Evolutionary conservation across 2,113 vertebrate species (phyloP), one percentile per base, ranked within the genome.

Genomic region (Marmota monax): DNA sequence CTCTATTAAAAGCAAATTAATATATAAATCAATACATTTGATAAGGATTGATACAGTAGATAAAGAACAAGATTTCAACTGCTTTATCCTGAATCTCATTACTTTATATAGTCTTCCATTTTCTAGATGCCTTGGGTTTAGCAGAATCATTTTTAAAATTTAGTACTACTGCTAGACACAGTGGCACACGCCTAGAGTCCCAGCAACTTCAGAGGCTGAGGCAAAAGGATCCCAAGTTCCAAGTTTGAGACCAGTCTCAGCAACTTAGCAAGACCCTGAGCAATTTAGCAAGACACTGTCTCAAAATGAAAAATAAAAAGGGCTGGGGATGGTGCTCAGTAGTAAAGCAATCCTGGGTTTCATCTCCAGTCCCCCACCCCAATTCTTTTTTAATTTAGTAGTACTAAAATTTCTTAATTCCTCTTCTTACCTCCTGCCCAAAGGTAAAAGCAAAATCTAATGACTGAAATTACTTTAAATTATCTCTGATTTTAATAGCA

Each of bases 41-140:
- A 8, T 85, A 45, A 90, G 53, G 45, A 82, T 0, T 79, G 10
- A 51, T 78, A 73, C 12, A 20, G 70, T 32, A 94, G 18, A 88
- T 56, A 88, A 0, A 76, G 25, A 93, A 93, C 69, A 90, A 78
- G 97, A 91, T 25, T 88, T 34, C 61, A 88, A 84, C 6, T 82
- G 37, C 3, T 70, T 95, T 95, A 88, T 56, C 70, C 32, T 88
- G 51, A 58, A 92, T 83, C 74, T 86, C 42, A 67, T 56, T 58
- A 65, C 82, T 88, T 91, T 80, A 93, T n/a, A 89, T 7, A 83
- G 25, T 27, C 34, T 83, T 94, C 29, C n/a, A 23, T 89, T 78
- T 82, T 89, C 42, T 48, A 83, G 48, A 48, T 87, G 56, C 16
- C 82, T 42, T 83, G 32, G 7, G n/a, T 88, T 95, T 86, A 89